Conservation (phyloP, 2,113 vertebrate genomes). For the Nesoenas mayeri region DNA sequence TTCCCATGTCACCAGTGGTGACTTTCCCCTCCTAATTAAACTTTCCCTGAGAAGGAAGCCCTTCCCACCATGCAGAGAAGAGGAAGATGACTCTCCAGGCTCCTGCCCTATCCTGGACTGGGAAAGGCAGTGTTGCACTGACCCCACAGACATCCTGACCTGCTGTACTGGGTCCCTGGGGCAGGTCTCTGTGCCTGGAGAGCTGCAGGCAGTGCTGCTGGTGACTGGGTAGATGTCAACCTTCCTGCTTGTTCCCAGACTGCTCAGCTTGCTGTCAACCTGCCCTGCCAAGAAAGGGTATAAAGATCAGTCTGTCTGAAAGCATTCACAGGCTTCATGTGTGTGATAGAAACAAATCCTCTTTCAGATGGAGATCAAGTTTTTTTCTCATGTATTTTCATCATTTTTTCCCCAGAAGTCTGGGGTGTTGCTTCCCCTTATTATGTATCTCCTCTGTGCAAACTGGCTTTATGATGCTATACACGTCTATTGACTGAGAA, state of each 20-base stretch:
- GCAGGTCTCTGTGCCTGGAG: background rate
- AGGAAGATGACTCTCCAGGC: background rate
- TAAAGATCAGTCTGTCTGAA: background rate
- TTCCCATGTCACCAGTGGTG: background rate
- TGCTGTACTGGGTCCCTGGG: background rate
- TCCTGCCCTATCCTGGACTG: background rate
- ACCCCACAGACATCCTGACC: background rate
- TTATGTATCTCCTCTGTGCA: rapidly evolving
- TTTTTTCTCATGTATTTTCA: background rate
- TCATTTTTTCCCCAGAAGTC: background rate
- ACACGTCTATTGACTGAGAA: rapidly evolving
- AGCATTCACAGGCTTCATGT: background rate
- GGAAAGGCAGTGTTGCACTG: background rate
- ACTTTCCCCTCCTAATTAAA: background rate
- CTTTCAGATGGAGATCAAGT: background rate
- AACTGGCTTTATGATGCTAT: background rate
- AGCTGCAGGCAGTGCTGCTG: background rate
- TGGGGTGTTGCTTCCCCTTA: background rate
- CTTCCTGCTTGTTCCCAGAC: background rate
- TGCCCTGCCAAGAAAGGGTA: rapidly evolving
- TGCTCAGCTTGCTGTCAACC: background rate
- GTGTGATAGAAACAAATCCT: background rate
- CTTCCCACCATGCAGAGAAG: background rate
- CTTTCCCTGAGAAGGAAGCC: background rate
- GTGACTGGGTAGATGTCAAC: background rate